These are phyloP conservation scores for Anguilla anguilla DNA, from an alignment of 2,797 vertebrate genomes.

Conservation along the genomic window DNA sequence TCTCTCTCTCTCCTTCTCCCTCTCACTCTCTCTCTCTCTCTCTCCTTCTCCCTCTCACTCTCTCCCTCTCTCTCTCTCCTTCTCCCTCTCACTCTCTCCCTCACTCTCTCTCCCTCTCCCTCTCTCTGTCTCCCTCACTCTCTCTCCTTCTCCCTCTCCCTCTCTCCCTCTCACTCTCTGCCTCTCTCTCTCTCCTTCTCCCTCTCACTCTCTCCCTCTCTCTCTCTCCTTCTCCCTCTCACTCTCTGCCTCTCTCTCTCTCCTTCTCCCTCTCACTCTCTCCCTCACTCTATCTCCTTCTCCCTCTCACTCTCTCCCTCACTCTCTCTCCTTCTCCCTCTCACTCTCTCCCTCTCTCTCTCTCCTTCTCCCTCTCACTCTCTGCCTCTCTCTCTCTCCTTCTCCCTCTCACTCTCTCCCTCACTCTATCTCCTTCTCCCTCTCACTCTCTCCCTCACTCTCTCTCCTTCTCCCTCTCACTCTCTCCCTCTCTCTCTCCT, in stretches of 20 bases:
- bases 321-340: background rate
- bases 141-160: background rate
- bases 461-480: no score
- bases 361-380: background rate
- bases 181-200: no score
- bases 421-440: background rate
- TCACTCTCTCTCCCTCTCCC: background rate
- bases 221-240: background rate
- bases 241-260: background rate
- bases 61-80: background rate
- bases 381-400: no score
- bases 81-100: background rate
- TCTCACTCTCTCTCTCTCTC: background rate
- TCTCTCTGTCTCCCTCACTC: no score
- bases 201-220: background rate
- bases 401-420: background rate
- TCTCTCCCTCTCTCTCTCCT: background rate
- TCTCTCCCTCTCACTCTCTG: background rate
- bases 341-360: no score
- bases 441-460: background rate
- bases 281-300: no score
- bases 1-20: background rate
- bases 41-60: background rate
- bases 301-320: no score
- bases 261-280: slow-evolving; percentile 1